phyloP scores from a whole-genome alignment of 2,797 vertebrate species.

The Brotula barbata region DNA sequence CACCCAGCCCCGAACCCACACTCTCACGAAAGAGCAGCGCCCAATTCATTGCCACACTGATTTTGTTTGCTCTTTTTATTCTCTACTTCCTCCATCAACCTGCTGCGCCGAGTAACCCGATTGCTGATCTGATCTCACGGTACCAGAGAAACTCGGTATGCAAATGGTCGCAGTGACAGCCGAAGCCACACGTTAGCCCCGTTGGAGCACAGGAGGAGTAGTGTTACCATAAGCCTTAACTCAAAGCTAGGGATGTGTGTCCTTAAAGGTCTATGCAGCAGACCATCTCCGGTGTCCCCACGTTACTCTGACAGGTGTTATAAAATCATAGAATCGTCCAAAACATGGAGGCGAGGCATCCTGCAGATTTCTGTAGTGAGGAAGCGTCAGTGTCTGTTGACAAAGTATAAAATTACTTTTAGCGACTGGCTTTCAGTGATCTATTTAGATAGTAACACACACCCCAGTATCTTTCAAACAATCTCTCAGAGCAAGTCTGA shows the following conservation, averaged over 20 bases:
- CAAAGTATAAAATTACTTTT: no score
- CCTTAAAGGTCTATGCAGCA: no score
- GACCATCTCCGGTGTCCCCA: neutral
- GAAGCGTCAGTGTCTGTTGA: no score
- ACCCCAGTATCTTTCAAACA: conserved; percentile 3
- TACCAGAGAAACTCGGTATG: conserved; percentile 25
- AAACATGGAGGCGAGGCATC: neutral
- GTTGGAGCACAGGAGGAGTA: neutral
- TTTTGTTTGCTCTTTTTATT: no score
- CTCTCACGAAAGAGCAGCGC: no score
- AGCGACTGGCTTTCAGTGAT: conserved; percentile 6
- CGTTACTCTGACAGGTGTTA: neutral
- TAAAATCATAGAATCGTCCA: no score
- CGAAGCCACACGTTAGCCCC: conserved; percentile 17
- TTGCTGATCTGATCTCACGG: neutral
- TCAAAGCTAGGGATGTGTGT: no score
- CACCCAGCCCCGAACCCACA: no score
- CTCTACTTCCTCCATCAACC: no score
- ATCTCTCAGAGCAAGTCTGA: neutral
- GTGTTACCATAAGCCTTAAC: conserved; percentile 1
- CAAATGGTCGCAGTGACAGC: conserved; percentile 43
- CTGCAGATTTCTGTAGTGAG: neutral
- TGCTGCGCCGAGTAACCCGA: neutral
- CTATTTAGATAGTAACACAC: conserved; percentile 7
- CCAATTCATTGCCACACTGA: no score